Evolutionary conservation across 2,797 vertebrate species (phyloP), one percentile per base, ranked within the genome.

Genomic region (Alfaro cultratus): DNA sequence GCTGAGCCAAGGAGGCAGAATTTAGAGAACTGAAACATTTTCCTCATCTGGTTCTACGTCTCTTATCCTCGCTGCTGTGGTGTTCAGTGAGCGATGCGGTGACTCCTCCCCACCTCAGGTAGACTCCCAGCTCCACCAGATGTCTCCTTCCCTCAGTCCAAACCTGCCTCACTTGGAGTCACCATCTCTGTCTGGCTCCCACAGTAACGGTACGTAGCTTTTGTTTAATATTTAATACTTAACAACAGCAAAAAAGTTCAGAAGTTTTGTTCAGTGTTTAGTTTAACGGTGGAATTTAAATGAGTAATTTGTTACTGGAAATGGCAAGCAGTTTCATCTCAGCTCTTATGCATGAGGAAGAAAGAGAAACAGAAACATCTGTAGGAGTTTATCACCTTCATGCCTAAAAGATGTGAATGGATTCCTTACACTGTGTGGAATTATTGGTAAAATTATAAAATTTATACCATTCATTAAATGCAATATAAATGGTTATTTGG

Each of bases 91-190:
- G 47, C 84, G 86, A 87, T 72, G 75, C 15, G 7, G 74, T 36
- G 84, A 82, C 94, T 94, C 94, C 94, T 88, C 94, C 93, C 92
- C 92, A 82, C 77, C 87, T 88, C 91, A 94, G 93, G 93, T 94
- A 92, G 81, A 87, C 60, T 62, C 88, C 82, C 82, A 83, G 80
- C 79, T 88, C 87, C 77, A 88, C 86, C 91, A 85, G 77, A 83
- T 79, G 81, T 85, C 86, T 86, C 79, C 75, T 89, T 85, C 88
- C 75, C 85, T 92, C 89, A 89, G 88, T 90, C 80, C 79, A 88
- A 83, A 89, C 87, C 70, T 84, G 90, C 86, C 57, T 73, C 78
- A 84, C 87, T 90, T 82, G 74, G 81, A 90, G 85, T 88, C 82
- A 76, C 81, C 84, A 80, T 85, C 84, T 86, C 86, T 77, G 80